Evolutionary conservation across 2,797 vertebrate species (phyloP).

Genomic region (Balearica regulorum): DNA sequence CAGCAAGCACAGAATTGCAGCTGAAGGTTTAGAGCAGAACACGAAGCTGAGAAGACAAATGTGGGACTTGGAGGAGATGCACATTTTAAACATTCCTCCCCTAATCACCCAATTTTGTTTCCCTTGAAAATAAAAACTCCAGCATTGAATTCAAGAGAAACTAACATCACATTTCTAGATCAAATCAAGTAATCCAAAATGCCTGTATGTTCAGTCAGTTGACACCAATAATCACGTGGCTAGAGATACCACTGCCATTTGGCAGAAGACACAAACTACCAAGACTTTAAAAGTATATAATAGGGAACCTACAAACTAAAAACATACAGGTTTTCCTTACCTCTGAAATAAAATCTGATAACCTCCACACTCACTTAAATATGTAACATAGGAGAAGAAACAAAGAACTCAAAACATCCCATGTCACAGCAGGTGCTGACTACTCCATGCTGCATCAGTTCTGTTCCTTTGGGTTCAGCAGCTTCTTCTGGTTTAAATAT

Average conservation of each 20-base stretch:
- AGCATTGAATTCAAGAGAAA: background rate
- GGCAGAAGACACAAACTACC: background rate
- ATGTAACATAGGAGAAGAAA: background rate
- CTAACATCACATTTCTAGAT: background rate
- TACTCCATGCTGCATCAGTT: background rate
- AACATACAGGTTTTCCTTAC: background rate
- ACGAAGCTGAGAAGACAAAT: background rate
- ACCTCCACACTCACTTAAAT: background rate
- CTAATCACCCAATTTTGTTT: background rate
- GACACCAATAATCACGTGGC: background rate
- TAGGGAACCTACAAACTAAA: background rate
- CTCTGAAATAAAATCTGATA: background rate
- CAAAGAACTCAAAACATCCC: background rate
- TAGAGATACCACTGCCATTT: background rate
- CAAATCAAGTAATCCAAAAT: background rate
- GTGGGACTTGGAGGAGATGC: background rate
- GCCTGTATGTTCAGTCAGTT: background rate
- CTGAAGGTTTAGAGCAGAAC: background rate
- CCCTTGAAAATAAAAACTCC: background rate
- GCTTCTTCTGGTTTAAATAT: background rate
- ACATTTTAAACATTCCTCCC: background rate
- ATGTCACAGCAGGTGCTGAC: background rate
- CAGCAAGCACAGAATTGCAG: background rate
- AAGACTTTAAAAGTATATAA: background rate
- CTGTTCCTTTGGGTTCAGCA: background rate